Evolutionary conservation across 2,113 vertebrate species (phyloP), one percentile per base, ranked within the genome.

Genomic region (Sisor rabdophorus): DNA sequence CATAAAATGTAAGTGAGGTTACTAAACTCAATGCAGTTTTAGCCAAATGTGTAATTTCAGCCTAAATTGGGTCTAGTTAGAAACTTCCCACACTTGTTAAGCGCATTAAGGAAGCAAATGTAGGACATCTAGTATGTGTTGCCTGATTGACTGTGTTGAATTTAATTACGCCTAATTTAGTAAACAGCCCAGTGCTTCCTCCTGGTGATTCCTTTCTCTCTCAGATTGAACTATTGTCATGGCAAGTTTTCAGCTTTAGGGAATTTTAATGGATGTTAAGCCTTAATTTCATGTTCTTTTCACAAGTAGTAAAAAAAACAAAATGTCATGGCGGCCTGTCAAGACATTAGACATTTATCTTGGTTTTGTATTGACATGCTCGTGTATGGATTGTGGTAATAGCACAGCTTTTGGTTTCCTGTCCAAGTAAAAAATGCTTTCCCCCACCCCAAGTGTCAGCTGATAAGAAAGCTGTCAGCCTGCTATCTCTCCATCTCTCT

Each of bases 401-500:
- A 40, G n/a, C 24, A 8, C 30, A 32, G 60, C 52, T 75, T 64
- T 74, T 50, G 48, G 12, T 47, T 48, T 24, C 6, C 30, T 40
- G 1, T 19, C 24, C 44, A 11, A 26, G n/a, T 61, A 63, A 75
- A 75, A 75, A 59, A 75, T 44, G 55, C 44, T 68, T 44, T 69
- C 58, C 60, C 15, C 24, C 13, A 2, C 6, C 6, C 0, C 22
- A 20, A 67, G 71, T 61, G 64, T 75, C 11, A 26, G 11, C 70
- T 30, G 76, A 81, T 75, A 44, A 78, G 71, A 71, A 44, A 47
- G 36, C 76, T 54, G 72, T 75, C 58, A 24, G 72, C 12, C 53
- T 79, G 73, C 26, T 65, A 78, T 78, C 76, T 71, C 76, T 53
- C 61, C 72, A 71, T 81, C 76, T 70, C 40, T 11, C 58, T 24